Evolutionary conservation across 2,797 vertebrate species (phyloP), one percentile per base, ranked within the genome.

Genomic region (Triplophysa yarkandensis): DNA sequence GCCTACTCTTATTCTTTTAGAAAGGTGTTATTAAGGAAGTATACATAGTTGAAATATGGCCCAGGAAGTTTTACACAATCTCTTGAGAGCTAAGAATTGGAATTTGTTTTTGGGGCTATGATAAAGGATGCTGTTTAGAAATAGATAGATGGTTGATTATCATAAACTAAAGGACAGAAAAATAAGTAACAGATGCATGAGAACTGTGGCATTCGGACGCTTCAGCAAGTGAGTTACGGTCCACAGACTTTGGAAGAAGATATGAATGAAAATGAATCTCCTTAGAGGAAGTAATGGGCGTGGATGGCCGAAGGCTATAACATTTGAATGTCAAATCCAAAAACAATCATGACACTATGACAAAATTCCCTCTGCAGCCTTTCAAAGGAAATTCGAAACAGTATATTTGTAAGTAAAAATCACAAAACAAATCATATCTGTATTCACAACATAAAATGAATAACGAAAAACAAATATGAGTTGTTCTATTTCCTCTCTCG

Each of bases 101-200:
- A 74, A 73, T 65, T 21, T 44, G 74, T 71, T 52, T 36, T 67
- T 32, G 19, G 74, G 34, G 28, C 23, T 68, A 52, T 64, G 57
- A 74, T 69, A 62, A 65, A 57, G 27, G 57, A 14, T 50, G n/a
- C 21, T 19, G 50, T 48, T 32, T 11, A 54, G 68, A 21, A 36
- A 30, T 41, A 43, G 50, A 67, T 44, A n/a, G n/a, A n/a, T 34
- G 66, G 41, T 60, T 46, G 17, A 32, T 54, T 36, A 21, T 4
- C n/a, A 55, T 39, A 23, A 60, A 16, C 13, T 52, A 19, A 66
- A 41, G 66, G 32, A 67, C 30, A 46, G 43, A 36, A 8, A 11
- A 8, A 32, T 39, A 13, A 27, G n/a, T 43, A 50, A 43, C 41
- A 27, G 27, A 71, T 10, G 23, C 9, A 30, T 58, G 27, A 30